Evolutionary conservation across 2,888 invertebrate genomes (phyloP).

Genomic region (Synanthedon andrenaeformis): DNA sequence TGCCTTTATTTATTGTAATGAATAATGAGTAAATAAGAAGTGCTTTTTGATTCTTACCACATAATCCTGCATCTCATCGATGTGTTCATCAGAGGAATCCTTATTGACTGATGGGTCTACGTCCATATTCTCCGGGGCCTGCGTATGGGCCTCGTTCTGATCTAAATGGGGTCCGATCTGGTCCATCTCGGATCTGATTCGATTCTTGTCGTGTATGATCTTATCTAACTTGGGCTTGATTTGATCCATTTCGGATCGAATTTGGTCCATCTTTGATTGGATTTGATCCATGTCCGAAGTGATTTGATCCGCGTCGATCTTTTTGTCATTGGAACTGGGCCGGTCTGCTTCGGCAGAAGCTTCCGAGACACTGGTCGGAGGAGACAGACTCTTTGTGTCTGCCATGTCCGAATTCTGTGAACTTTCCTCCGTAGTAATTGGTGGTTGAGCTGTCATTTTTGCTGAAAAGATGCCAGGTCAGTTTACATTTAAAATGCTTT

Average conservation of each 20-base stretch:
- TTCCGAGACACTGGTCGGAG: conserved; percentile 46
- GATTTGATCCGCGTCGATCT: too few species aligned
- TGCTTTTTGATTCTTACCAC: conserved; percentile 14
- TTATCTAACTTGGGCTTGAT: too few species aligned
- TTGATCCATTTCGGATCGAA: too few species aligned
- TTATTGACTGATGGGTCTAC: conserved; percentile 19
- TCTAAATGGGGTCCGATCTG: too few species aligned
- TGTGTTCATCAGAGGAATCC: conserved; percentile 2
- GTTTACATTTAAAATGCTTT: neutral
- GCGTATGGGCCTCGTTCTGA: neutral
- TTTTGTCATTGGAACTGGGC: neutral
- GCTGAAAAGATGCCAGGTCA: conserved; percentile 15
- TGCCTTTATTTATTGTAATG: too few species aligned
- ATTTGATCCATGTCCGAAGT: too few species aligned
- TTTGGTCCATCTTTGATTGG: too few species aligned
- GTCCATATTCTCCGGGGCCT: conserved; percentile 17
- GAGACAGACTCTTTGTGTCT: conserved; percentile 47
- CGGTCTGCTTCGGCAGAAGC: conserved; percentile 24
- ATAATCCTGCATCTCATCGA: conserved; percentile 16
- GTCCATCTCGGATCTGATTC: too few species aligned
- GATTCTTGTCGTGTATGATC: too few species aligned
- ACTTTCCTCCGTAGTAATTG: conserved; percentile 44
- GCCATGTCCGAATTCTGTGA: conserved; percentile 52
- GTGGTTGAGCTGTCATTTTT: conserved; percentile 27
- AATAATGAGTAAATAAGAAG: neutral